A percentile compares a stretch with the other conserved stretches of the same genome.
Conservation (phyloP, 23 tunicate genomes). For the Ciona savignyi region DNA sequence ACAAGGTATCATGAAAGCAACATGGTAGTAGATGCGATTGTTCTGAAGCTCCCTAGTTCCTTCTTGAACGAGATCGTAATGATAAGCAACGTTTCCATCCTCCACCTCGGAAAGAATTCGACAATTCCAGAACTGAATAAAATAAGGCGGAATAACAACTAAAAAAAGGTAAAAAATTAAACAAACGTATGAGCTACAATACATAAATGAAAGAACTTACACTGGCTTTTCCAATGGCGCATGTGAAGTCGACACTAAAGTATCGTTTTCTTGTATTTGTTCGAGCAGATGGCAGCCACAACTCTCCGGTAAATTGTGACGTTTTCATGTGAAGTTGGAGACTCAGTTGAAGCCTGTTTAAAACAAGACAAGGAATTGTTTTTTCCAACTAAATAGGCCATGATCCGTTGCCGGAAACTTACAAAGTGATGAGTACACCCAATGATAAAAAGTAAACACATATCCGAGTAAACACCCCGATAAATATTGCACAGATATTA, state of each 20-base stretch:
- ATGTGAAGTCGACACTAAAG: slow-evolving; percentile 46
- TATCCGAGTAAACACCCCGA: too few species aligned
- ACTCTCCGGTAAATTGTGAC: slow-evolving; percentile 48
- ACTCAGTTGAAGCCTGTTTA: slow-evolving; percentile 28
- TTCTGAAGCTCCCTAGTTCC: slow-evolving; percentile 29
- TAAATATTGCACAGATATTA: too few species aligned
- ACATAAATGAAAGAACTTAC: too few species aligned
- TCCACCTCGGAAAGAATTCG: slow-evolving; percentile 11
- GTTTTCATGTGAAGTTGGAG: slow-evolving; percentile 23
- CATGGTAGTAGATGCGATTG: slow-evolving; percentile 33
- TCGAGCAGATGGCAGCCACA: slow-evolving; percentile 35
- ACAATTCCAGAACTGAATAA: slow-evolving; percentile 62
- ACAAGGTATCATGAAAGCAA: slow-evolving; percentile 25
- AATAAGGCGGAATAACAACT: too few species aligned
- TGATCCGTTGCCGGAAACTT: too few species aligned
- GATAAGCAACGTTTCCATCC: slow-evolving; percentile 16
- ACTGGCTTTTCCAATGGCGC: slow-evolving; percentile 28
- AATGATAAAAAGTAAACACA: too few species aligned
- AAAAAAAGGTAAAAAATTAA: too few species aligned
- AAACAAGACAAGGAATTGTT: too few species aligned
- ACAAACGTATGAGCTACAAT: too few species aligned
- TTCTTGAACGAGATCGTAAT: slow-evolving; percentile 40
- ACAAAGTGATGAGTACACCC: too few species aligned
- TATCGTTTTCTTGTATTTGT: slow-evolving; percentile 20
- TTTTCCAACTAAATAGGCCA: too few species aligned